These are phyloP conservation scores for Callospermophilus lateralis DNA, from an alignment of 2,113 vertebrate species.

Conservation along the genomic window DNA sequence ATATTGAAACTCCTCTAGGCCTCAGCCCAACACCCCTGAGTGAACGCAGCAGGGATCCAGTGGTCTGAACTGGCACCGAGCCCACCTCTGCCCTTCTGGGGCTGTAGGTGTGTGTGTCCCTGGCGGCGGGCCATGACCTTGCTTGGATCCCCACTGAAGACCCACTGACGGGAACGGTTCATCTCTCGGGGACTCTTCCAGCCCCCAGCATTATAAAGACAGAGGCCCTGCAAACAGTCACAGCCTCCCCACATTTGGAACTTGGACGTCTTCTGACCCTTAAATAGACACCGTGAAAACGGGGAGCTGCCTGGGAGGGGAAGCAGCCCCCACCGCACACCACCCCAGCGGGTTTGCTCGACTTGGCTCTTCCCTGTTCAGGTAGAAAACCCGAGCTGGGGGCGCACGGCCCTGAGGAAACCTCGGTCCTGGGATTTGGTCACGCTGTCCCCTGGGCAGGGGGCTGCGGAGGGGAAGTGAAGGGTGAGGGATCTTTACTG, in stretches of 20 bases:
- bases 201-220: constrained; percentile 1
- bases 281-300: fast-evolving
- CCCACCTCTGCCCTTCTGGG: too few relatives aligned
- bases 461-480: background rate
- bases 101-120: background rate
- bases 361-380: background rate
- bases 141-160: background rate
- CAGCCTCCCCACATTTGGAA: background rate
- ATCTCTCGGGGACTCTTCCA: too few relatives aligned
- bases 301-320: background rate
- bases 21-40: too few relatives aligned
- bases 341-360: background rate
- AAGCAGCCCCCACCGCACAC: background rate
- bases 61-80: too few relatives aligned
- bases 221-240: constrained; percentile 7
- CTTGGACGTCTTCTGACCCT: background rate
- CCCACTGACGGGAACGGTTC: background rate
- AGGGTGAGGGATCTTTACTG: background rate
- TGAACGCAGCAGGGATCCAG: too few relatives aligned
- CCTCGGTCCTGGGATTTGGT: background rate
- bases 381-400: background rate
- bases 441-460: fast-evolving
- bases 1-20: too few relatives aligned
- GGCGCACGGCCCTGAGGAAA: background rate
- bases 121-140: background rate